Evolutionary conservation across 2,888 invertebrate genomes (phyloP).

Genomic region (Idaea straminata): DNA sequence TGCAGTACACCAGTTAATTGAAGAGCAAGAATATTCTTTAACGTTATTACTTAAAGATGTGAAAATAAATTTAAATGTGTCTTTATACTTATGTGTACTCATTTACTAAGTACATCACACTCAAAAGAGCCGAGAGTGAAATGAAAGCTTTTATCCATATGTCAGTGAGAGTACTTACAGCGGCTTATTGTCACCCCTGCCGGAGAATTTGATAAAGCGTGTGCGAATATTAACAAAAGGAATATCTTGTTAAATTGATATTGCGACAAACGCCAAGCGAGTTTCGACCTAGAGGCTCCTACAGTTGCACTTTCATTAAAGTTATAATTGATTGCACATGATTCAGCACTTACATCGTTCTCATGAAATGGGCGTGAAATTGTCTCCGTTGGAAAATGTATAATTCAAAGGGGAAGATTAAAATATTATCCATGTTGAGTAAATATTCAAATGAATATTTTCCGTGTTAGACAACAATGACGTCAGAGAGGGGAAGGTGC

Average conservation of each 20-base stretch:
- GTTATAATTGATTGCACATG: slow-evolving; percentile 49
- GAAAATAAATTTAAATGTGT: not conserved
- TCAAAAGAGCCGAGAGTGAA: slow-evolving; percentile 77
- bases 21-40: not conserved
- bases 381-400: slow-evolving; percentile 80
- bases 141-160: slow-evolving; percentile 81
- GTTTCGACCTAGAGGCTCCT: slow-evolving; percentile 44
- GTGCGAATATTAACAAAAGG: slow-evolving; percentile 81
- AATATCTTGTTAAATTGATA: slow-evolving; percentile 81
- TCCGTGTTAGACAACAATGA: slow-evolving; percentile 80
- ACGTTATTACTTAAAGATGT: not conserved
- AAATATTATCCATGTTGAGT: slow-evolving; percentile 82
- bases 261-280: slow-evolving; percentile 50
- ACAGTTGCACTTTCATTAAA: slow-evolving; percentile 29
- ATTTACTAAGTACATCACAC: slow-evolving; percentile 54
- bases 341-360: slow-evolving; percentile 56
- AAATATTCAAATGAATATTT: slow-evolving; percentile 82
- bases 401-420: slow-evolving; percentile 81
- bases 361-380: slow-evolving; percentile 67
- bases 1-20: not conserved
- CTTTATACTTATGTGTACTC: slow-evolving; percentile 15
- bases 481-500: slow-evolving; percentile 66
- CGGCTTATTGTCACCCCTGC: slow-evolving; percentile 81
- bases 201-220: slow-evolving; percentile 81
- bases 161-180: slow-evolving; percentile 79